Percentiles rank a stretch among this genome's conserved stretches.
Evolutionary conservation across 1,140 invertebrate genomes (phyloP).

Genomic region (Megalopta genalis): DNA sequence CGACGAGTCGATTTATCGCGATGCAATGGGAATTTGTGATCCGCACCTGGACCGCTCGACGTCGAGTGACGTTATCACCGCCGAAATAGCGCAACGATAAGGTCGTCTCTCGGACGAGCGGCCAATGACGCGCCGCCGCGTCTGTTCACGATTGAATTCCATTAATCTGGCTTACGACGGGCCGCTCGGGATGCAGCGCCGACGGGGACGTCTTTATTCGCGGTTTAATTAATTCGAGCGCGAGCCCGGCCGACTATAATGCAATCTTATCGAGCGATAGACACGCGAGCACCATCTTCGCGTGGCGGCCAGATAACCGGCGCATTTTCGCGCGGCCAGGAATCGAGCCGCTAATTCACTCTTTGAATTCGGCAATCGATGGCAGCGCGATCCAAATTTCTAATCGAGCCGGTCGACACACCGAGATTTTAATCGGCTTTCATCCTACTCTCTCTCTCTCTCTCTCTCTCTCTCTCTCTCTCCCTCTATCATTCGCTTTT

Average conservation of each 20-base stretch:
- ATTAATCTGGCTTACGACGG: constrained; percentile 69
- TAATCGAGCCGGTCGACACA: neutral
- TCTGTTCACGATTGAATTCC: constrained; percentile 68
- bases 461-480: too few relatives aligned
- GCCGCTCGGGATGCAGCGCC: constrained; percentile 21
- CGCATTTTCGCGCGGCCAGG: constrained; percentile 24
- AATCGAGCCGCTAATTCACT: too few relatives aligned
- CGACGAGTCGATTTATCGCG: constrained; percentile 11
- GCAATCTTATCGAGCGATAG: constrained; percentile 33
- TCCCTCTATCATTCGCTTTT: too few relatives aligned
- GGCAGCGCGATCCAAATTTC: too few relatives aligned
- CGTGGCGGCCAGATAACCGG: constrained; percentile 3
- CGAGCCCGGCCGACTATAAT: neutral
- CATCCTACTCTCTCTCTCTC: too few relatives aligned
- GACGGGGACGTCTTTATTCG: constrained; percentile 31
- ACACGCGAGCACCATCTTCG: constrained; percentile 1
- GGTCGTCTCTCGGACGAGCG: constrained; percentile 68
- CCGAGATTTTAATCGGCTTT: neutral
- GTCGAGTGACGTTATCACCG: constrained; percentile 63
- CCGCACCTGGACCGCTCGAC: constrained; percentile 40
- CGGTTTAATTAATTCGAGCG: constrained; percentile 20
- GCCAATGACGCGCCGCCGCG: constrained; percentile 62
- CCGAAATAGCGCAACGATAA: constrained; percentile 71
- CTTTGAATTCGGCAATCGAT: constrained; percentile 27
- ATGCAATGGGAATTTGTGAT: constrained; percentile 35